Percentiles rank a stretch among this genome's conserved stretches.
phyloP scores from a whole-genome alignment of 1,140 invertebrate genomes.

The Halesus radiatus region DNA sequence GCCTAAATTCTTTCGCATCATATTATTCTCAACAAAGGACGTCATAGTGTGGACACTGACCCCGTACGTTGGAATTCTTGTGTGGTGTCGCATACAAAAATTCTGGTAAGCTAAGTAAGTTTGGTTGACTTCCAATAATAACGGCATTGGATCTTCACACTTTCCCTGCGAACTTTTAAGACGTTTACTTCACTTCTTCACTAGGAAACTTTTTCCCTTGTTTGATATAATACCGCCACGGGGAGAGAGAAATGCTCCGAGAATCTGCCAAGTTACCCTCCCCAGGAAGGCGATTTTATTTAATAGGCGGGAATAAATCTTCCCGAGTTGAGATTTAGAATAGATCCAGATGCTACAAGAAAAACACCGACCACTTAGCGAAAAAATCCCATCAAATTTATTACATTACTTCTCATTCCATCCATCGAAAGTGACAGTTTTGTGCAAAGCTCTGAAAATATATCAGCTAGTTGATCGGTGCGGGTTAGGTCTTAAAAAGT shows the following conservation, averaged over 20 bases:
- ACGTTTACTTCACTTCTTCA: not conserved
- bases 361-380: not conserved
- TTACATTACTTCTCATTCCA: not conserved
- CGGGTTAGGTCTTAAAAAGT: no score
- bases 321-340: not conserved
- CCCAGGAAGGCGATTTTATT: not conserved
- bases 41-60: no score
- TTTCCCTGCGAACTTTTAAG: not conserved
- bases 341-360: not conserved
- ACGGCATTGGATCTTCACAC: no score
- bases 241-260: not conserved
- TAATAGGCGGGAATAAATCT: constrained; percentile 14
- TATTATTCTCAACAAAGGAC: no score
- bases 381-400: not conserved
- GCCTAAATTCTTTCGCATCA: no score
- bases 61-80: no score
- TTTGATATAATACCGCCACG: not conserved
- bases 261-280: not conserved
- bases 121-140: no score
- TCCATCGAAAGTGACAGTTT: no score
- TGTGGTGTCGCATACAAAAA: no score
- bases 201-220: not conserved
- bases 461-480: no score
- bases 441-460: no score
- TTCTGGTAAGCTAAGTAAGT: no score